These are phyloP conservation scores for Ephialtes manifestator DNA, from an alignment of 2,888 invertebrate genomes.

Conservation along the genomic window DNA sequence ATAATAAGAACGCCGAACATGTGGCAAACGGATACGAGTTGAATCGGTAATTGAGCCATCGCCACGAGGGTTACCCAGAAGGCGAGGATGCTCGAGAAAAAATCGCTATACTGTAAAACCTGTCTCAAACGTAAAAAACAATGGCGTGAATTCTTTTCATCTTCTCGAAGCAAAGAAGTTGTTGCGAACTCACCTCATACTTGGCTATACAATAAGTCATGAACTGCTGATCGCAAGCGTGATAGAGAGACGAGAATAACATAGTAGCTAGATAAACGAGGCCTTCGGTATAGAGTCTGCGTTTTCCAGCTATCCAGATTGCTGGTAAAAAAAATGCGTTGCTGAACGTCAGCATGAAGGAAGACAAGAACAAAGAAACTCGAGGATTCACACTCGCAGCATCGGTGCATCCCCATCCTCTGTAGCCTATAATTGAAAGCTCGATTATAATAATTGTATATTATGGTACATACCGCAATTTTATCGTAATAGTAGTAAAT, in stretches of 20 bases:
- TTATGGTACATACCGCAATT: neutral
- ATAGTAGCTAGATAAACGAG: conserved; percentile 88
- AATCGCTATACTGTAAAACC: conserved; percentile 88
- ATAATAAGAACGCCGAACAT: conserved; percentile 87
- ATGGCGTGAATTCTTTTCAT: neutral
- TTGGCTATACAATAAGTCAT: conserved; percentile 85
- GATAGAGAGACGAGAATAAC: conserved; percentile 88
- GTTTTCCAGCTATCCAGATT: conserved; percentile 86
- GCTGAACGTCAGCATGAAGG: conserved; percentile 87
- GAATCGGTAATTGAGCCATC: conserved; percentile 86
- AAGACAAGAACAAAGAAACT: conserved; percentile 80
- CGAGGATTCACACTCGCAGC: conserved; percentile 86
- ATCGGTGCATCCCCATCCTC: conserved; percentile 88
- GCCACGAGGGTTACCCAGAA: conserved; percentile 88
- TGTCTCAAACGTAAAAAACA: conserved; percentile 76
- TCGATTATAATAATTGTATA: conserved; percentile 27
- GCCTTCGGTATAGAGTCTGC: conserved; percentile 87
- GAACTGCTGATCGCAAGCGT: conserved; percentile 88
- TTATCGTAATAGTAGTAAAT: too few relatives aligned
- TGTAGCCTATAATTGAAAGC: conserved; percentile 85
- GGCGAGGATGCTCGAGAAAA: conserved; percentile 88
- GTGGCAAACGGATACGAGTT: conserved; percentile 85
- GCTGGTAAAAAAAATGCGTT: conserved; percentile 88
- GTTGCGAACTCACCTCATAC: conserved; percentile 82
- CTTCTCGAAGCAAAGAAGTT: neutral